Conservation (phyloP, 2,888 invertebrate genomes). For the Pogonocherus hispidulus region DNA sequence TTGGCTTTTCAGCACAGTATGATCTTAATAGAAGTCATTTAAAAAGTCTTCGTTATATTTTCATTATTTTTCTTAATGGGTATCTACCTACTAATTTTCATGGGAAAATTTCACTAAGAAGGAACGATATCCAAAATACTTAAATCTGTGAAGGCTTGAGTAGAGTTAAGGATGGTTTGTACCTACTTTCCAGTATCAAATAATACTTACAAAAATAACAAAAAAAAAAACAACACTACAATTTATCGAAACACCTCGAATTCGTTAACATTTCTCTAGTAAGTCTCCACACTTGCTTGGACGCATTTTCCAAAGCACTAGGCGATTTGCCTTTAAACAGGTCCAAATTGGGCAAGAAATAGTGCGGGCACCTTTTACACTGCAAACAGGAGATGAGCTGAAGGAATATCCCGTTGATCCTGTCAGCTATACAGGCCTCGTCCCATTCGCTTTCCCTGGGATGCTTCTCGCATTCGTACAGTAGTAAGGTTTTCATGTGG, state of each 20-base stretch:
- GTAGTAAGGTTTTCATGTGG: slow-evolving; percentile 81
- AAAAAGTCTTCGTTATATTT: too few relatives aligned
- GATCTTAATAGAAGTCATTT: too few relatives aligned
- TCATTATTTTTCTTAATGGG: too few relatives aligned
- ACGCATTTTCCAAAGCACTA: slow-evolving; percentile 82
- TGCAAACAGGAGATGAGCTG: slow-evolving; percentile 89
- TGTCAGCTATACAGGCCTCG: slow-evolving; percentile 82
- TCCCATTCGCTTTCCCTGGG: slow-evolving; percentile 87
- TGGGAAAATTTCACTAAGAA: too few relatives aligned
- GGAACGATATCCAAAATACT: too few relatives aligned
- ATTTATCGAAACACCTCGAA: slow-evolving; percentile 82
- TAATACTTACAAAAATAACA: slow-evolving; percentile 39
- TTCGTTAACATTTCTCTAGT: slow-evolving; percentile 85
- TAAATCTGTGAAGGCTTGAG: too few relatives aligned
- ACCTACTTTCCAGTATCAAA: slow-evolving; percentile 20
- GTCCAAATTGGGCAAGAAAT: slow-evolving; percentile 86
- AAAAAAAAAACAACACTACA: slow-evolving; percentile 68
- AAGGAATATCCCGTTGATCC: slow-evolving; percentile 85
- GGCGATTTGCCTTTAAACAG: slow-evolving; percentile 85
- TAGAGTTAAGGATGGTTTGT: slow-evolving; percentile 20
- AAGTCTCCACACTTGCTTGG: slow-evolving; percentile 85
- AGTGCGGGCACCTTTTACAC: slow-evolving; percentile 87
- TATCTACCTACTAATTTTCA: too few relatives aligned
- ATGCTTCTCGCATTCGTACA: slow-evolving; percentile 91
- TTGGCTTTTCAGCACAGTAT: too few relatives aligned